A percentile compares a stretch with the other conserved stretches of the same genome.
Conservation (phyloP, 2,113 vertebrate species). For the Atrichornis clamosus region DNA sequence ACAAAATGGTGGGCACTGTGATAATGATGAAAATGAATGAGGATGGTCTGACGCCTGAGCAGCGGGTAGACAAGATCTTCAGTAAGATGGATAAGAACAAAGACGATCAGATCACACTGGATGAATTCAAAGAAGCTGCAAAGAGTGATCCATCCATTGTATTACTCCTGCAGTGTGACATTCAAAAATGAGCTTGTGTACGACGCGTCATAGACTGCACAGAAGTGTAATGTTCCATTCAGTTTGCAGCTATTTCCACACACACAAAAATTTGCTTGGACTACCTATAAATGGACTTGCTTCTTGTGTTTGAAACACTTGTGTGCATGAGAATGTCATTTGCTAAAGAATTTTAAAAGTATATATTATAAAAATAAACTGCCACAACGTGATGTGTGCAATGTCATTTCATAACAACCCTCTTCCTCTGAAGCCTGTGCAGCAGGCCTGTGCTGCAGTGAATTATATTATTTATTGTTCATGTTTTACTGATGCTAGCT, state of each 20-base stretch:
- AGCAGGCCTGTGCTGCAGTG: slow-evolving; percentile 84
- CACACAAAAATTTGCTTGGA: slow-evolving; percentile 88
- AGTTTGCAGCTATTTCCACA: slow-evolving; percentile 94
- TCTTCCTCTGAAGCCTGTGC: slow-evolving; percentile 85
- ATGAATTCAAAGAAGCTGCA: slow-evolving; percentile 99
- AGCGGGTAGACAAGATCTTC: slow-evolving; percentile 99
- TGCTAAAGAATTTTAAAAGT: slow-evolving; percentile 95
- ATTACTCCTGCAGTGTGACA: slow-evolving; percentile 99
- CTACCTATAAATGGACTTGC: slow-evolving; percentile 99
- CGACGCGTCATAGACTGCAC: slow-evolving; percentile 85
- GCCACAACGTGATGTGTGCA: slow-evolving; percentile 94
- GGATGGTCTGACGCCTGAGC: slow-evolving; percentile 94
- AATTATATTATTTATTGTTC: slow-evolving; percentile 91
- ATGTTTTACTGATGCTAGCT: slow-evolving; percentile 89
- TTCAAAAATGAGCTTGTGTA: slow-evolving; percentile 91
- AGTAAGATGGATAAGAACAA: slow-evolving; percentile 99
- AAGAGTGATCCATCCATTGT: slow-evolving; percentile 99
- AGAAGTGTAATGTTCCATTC: slow-evolving; percentile 95
- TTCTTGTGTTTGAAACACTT: slow-evolving; percentile 99
- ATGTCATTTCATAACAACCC: slow-evolving; percentile 85
- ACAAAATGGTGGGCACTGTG: slow-evolving; percentile 99
- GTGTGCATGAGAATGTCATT: slow-evolving; percentile 99
- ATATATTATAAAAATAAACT: slow-evolving; percentile 83
- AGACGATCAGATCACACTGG: slow-evolving; percentile 98
- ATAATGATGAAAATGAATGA: slow-evolving; percentile 99